Evolutionary conservation across 2,113 vertebrate genomes (phyloP), one percentile per base, ranked within the genome.

Genomic region (Perccottus glenii): DNA sequence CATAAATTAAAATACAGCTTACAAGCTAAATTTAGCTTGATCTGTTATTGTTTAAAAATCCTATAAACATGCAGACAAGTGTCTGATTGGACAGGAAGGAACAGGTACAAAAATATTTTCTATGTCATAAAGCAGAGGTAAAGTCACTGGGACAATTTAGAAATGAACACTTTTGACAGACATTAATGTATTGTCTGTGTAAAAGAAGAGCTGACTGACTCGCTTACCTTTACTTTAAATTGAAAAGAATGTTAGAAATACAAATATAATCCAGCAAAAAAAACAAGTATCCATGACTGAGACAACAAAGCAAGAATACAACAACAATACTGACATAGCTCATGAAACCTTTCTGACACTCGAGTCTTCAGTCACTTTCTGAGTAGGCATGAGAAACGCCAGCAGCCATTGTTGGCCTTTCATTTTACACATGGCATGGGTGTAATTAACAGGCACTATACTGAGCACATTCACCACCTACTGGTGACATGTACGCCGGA

Each of bases 401-500:
- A 67, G 73, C 60, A 73, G 85, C 77, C 64, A 80, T 78, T 16
- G 8, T 55, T 78, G 72, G 73, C 81, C 72, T 89, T 86, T 78
- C 76, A 72, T 70, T 89, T 78, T 80, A 78, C 71, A 56, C 67
- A 77, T 27, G 76, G 67, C 83, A 84, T 67, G 65, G 65, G 69
- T 85, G 70, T 84, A 89, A 90, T 89, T 87, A 81, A 86, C 61
- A 67, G 69, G 47, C 79, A 81, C 78, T 78, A 67, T 62, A 85
- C 68, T 80, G 79, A 86, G 78, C 55, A 75, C 65, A 70, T 80
- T 67, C 63, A 57, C 66, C 58, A 83, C 77, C 71, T 87, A 79
- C 68, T 84, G 69, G 83, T 75, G 52, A 78, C 62, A 70, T 78
- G 85, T 78, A 82, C 67, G 85, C 71, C 70, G 70, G 75, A 38